Base-by-base conservation (phyloP, 2,797 vertebrate genomes). In the Rhinella marina region DNA sequence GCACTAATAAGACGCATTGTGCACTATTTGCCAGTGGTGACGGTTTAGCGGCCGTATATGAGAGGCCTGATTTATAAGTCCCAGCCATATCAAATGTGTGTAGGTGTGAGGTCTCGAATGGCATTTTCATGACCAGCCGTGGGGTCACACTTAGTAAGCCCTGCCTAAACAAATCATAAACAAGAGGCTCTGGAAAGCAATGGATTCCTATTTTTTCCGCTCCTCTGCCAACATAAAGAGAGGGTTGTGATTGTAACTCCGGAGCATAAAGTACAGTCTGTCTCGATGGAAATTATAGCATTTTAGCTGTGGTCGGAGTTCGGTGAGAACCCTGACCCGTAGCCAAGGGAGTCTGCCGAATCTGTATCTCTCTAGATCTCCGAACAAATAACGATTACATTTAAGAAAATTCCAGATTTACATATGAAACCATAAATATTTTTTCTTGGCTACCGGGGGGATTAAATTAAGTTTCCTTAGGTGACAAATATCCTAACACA, bases 231-330 rank as follows among this genome's bases (percentile, higher is more conserved):
- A 90, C 84, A 91, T 89, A 93, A 92, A 93, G 90, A 90, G 83
- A 81, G 88, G 83, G 91, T 91, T 93, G 90, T 92, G 91, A 93
- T 91, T 92, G 54, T 86, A 91, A 88, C 84, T 77, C 23, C 84
- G 16, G 57, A 90, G 89, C 84, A 90, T 90, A 90, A 93, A 92
- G 90, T 91, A 92, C 92, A 90, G 86, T 87, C 89, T 90, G 91
- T 90, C 90, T 93, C 90, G 85, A 81, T 25, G 82, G 91, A 91
- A 92, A 92, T 92, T 92, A 89, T 87, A 92, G 86, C 1, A 6
- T 90, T 90, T 92, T 90, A 91, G 87, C 92, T 92, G 92, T 85
- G 90, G 92, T 88, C 92, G 90, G 90, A 87, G 90, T 82, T 86
- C 89, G 81, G 90, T 66, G 90, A 92, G 91, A 92, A 91, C 62